Conservation (phyloP, 2,888 invertebrate species). For the Melanophora roralis region DNA sequence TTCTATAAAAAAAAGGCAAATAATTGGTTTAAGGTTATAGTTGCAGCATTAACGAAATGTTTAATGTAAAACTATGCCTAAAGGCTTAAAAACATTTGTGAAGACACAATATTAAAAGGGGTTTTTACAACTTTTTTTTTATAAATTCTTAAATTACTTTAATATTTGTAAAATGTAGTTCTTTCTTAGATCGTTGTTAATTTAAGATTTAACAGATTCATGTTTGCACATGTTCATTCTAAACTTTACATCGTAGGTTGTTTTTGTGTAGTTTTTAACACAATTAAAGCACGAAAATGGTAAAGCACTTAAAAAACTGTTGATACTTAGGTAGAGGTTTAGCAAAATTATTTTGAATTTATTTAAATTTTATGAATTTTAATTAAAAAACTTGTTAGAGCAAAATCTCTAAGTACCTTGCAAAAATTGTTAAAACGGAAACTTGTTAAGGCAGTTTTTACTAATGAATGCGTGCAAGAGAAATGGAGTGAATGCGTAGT, state of each 20-base stretch:
- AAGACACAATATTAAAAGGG: no score
- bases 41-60: neutral
- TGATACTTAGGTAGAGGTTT: neutral
- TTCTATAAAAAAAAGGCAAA: neutral
- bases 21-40: neutral
- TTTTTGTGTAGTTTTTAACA: neutral
- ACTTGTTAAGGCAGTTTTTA: no score
- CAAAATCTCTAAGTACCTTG: no score
- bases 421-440: no score
- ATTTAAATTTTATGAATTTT: neutral
- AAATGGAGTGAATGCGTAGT: no score
- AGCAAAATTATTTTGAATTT: neutral
- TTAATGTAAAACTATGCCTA: neutral
- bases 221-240: neutral
- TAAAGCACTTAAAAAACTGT: constrained; percentile 4
- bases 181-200: neutral
- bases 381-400: no score
- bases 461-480: no score
- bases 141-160: neutral
- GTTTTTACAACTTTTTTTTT: no score
- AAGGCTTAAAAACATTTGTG: no score
- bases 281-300: neutral
- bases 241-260: neutral
- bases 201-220: neutral
- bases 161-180: neutral